Evolutionary conservation across 2,797 vertebrate species (phyloP).

Genomic region (Carduelis carduelis): DNA sequence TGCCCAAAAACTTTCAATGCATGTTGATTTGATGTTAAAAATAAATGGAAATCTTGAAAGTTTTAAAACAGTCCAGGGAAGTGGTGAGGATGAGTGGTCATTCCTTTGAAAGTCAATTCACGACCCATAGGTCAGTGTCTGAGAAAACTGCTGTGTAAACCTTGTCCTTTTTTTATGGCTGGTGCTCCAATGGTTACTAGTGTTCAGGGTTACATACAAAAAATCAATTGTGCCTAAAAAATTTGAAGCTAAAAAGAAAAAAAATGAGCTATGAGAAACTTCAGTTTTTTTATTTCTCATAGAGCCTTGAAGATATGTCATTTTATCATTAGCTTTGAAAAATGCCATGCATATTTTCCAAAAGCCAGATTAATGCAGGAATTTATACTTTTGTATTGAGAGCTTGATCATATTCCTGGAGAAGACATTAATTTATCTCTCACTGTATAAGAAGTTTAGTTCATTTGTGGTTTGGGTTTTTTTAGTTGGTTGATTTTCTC

Average conservation of each 20-base stretch:
- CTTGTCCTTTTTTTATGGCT: background rate
- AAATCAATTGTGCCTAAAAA: background rate
- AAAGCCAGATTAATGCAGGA: background rate
- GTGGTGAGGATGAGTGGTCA: background rate
- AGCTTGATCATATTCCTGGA: background rate
- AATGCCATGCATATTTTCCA: background rate
- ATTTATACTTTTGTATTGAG: background rate
- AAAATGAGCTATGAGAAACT: background rate
- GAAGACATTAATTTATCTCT: background rate
- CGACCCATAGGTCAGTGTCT: accelerated
- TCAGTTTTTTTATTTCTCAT: background rate
- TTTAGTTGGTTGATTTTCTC: background rate
- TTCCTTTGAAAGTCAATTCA: background rate
- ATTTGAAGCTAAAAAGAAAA: background rate
- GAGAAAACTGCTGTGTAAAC: background rate
- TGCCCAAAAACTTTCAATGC: background rate
- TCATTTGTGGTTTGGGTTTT: background rate
- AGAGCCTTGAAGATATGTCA: accelerated
- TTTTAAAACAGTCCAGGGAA: background rate
- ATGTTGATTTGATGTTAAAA: background rate
- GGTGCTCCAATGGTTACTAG: background rate
- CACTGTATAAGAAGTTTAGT: background rate
- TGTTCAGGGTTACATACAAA: background rate
- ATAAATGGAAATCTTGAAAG: background rate
- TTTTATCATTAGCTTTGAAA: background rate